Conservation (phyloP, 2,888 invertebrate species). For the Germaria angustata region DNA sequence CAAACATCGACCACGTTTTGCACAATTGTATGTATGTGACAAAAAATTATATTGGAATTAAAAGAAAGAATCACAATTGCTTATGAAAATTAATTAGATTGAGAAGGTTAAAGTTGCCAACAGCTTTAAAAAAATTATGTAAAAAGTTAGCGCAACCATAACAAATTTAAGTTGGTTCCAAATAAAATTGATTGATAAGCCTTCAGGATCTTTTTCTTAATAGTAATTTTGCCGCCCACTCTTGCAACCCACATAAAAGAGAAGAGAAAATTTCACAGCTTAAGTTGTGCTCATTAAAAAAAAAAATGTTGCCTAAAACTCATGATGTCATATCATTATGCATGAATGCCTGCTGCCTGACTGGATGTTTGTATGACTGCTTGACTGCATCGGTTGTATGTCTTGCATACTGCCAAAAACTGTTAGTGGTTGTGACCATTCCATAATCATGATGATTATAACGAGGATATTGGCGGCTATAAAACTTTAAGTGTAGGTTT, state of each 20-base stretch:
- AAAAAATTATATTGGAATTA: too few species aligned
- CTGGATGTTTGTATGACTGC: background rate
- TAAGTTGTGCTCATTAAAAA: background rate
- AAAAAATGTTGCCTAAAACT: background rate
- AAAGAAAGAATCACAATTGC: too few species aligned
- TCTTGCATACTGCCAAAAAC: background rate
- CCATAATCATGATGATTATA: background rate
- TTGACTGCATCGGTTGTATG: background rate
- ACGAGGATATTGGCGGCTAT: background rate
- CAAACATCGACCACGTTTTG: too few species aligned
- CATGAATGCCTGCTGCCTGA: background rate
- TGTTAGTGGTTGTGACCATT: constrained; percentile 17
- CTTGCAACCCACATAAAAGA: background rate
- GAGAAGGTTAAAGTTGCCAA: too few species aligned
- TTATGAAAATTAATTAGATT: too few species aligned
- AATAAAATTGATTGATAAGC: constrained; percentile 17
- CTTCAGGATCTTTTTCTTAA: background rate
- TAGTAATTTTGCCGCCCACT: background rate
- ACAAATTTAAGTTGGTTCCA: too few species aligned
- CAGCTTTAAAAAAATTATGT: too few species aligned
- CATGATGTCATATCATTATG: constrained; percentile 33
- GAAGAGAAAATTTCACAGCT: background rate
- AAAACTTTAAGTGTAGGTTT: background rate
- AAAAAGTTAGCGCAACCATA: too few species aligned
- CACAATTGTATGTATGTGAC: too few species aligned